Percentiles rank a stretch among this genome's conserved stretches.
Conservation (phyloP, 2,797 vertebrate genomes). For the Chiloscyllium punctatum region DNA sequence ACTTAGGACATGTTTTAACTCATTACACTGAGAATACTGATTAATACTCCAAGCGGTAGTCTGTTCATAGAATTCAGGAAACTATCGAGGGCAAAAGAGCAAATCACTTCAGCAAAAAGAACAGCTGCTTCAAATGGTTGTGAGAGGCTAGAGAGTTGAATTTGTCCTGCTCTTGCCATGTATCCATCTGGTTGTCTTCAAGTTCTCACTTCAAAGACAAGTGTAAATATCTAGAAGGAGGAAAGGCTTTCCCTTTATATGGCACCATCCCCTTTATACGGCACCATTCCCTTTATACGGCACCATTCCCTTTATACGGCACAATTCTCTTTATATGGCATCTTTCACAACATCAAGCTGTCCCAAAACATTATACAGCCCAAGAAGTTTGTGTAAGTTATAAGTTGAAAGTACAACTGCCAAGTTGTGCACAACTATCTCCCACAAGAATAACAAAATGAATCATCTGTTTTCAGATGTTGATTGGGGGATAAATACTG, state of each 20-base stretch:
- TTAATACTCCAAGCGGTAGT: conserved; percentile 11
- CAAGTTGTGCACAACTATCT: neutral
- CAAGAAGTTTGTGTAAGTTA: neutral
- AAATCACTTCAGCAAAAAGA: conserved; percentile 31
- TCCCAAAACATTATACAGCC: neutral
- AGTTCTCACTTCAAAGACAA: conserved; percentile 17
- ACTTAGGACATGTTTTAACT: neutral
- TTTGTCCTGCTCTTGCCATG: neutral
- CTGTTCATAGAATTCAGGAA: neutral
- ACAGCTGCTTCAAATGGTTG: conserved; percentile 29
- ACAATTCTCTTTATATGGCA: too few species aligned
- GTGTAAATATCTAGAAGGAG: neutral
- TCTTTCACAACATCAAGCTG: neutral
- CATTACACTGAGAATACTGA: neutral
- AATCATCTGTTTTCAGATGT: neutral
- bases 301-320: too few species aligned
- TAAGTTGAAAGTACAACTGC: neutral
- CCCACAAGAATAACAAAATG: neutral
- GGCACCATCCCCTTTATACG: too few species aligned
- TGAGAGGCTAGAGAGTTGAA: neutral
- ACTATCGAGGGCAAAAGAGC: neutral
- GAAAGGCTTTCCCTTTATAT: neutral
- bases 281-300: neutral
- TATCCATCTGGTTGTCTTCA: conserved; percentile 27
- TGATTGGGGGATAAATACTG: neutral